Percentiles rank a stretch among this genome's conserved stretches.
Evolutionary conservation across 2,888 invertebrate genomes (phyloP).

Genomic region (Tholera decimalis): DNA sequence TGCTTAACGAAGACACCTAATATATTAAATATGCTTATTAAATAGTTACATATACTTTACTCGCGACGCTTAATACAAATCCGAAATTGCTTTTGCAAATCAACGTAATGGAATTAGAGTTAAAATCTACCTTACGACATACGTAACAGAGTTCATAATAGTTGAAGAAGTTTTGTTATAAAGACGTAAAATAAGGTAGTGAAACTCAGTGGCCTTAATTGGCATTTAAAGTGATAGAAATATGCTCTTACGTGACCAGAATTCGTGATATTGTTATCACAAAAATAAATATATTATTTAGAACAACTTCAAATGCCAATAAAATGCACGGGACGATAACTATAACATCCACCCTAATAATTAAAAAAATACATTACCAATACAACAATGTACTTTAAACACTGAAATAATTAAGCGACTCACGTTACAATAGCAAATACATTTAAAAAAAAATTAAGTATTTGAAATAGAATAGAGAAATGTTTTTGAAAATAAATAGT

Average conservation of each 20-base stretch:
- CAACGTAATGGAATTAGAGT: slow-evolving; percentile 59
- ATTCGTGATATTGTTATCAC: slow-evolving; percentile 14
- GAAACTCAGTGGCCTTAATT: slow-evolving; percentile 31
- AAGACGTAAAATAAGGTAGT: slow-evolving; percentile 44
- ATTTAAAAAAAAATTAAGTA: slow-evolving; percentile 25
- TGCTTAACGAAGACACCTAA: slow-evolving; percentile 89
- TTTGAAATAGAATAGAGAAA: slow-evolving; percentile 37
- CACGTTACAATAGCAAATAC: slow-evolving; percentile 57
- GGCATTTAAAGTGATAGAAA: slow-evolving; percentile 38
- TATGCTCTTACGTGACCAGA: background rate
- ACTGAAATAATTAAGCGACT: slow-evolving; percentile 47
- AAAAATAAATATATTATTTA: slow-evolving; percentile 39
- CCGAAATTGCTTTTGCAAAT: slow-evolving; percentile 70
- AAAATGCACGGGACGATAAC: slow-evolving; percentile 20
- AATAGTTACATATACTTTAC: slow-evolving; percentile 84
- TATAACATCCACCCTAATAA: slow-evolving; percentile 46
- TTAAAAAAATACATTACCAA: slow-evolving; percentile 59
- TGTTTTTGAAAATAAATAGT: slow-evolving; percentile 32
- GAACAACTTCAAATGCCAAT: slow-evolving; percentile 51
- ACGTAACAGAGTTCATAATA: slow-evolving; percentile 54
- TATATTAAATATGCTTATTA: slow-evolving; percentile 89
- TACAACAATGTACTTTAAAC: slow-evolving; percentile 60
- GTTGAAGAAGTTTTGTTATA: slow-evolving; percentile 42
- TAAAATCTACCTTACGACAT: slow-evolving; percentile 59
- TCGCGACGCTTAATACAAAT: slow-evolving; percentile 75